Percentiles rank a stretch among this genome's conserved stretches.
These are phyloP conservation scores for Ursus arctos DNA, from an alignment of 2,113 vertebrate species.

Conservation along the genomic window DNA sequence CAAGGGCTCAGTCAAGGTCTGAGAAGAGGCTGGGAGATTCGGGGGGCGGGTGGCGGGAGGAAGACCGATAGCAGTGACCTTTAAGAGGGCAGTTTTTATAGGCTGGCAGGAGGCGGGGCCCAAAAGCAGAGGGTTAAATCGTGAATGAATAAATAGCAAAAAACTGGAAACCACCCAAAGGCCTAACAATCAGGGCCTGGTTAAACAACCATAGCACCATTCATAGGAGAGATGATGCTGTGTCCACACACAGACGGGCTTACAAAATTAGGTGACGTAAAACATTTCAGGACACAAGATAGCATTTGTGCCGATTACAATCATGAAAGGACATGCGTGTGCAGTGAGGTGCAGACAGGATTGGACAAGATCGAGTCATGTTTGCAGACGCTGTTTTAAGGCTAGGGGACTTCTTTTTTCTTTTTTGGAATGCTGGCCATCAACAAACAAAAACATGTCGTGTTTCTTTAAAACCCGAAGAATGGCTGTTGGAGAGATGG, in stretches of 20 bases:
- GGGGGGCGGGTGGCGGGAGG: neutral
- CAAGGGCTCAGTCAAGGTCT: slow-evolving; percentile 13
- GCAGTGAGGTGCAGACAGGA: neutral
- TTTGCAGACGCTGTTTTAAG: neutral
- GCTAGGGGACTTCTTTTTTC: neutral
- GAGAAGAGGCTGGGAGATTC: neutral
- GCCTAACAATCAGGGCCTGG: slow-evolving; percentile 72
- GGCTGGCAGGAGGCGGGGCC: slow-evolving; percentile 20
- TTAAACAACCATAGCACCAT: slow-evolving; percentile 56
- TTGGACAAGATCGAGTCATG: neutral
- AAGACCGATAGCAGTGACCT: slow-evolving; percentile 53
- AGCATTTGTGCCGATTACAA: slow-evolving; percentile 71
- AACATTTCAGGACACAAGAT: slow-evolving; percentile 68
- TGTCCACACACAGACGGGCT: slow-evolving; percentile 60
- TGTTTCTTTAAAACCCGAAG: slow-evolving; percentile 69
- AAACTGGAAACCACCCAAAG: slow-evolving; percentile 73
- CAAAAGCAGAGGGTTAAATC: slow-evolving; percentile 37
- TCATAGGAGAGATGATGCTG: slow-evolving; percentile 62
- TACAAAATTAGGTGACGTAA: slow-evolving; percentile 71
- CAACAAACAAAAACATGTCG: slow-evolving; percentile 43
- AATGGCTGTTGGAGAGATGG: slow-evolving; percentile 13
- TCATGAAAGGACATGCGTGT: slow-evolving; percentile 64
- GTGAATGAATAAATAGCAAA: slow-evolving; percentile 62
- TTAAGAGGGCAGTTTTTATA: slow-evolving; percentile 69
- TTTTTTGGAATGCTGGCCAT: neutral